Evolutionary conservation across 2,888 invertebrate genomes (phyloP).

Genomic region (Leptodirus hochenwartii): DNA sequence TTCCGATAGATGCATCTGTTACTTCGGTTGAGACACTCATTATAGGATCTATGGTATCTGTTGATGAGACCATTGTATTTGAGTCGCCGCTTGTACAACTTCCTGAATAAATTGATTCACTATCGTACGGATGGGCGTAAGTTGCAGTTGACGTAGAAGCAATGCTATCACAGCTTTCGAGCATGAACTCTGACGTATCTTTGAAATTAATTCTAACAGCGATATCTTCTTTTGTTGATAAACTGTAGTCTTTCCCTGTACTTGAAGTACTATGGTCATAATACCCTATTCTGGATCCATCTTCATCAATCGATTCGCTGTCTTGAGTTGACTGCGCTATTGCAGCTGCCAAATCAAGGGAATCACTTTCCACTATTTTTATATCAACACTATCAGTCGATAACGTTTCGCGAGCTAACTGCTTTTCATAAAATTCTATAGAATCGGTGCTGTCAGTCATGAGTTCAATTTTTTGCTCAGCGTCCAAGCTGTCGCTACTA

Average conservation of each 20-base stretch:
- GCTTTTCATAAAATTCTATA: conserved; percentile 30
- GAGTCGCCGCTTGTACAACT: conserved; percentile 71
- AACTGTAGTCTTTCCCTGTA: conserved; percentile 30
- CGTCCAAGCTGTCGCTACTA: conserved; percentile 50
- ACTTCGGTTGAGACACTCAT: conserved; percentile 26
- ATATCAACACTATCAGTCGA: conserved; percentile 39
- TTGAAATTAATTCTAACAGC: conserved; percentile 6
- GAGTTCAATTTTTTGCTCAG: conserved; percentile 32
- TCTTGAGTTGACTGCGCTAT: conserved; percentile 14
- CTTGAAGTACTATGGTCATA: conserved; percentile 30
- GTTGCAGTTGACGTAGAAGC: conserved; percentile 68
- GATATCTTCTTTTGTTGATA: conserved; percentile 24
- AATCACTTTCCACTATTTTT: conserved; percentile 31
- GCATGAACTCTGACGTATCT: conserved; percentile 30
- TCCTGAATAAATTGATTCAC: conserved; percentile 71
- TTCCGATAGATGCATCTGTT: conserved; percentile 26
- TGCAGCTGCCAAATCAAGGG: conserved; percentile 27
- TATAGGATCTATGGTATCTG: conserved; percentile 47
- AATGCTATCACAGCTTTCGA: conserved; percentile 53
- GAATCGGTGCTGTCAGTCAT: conserved; percentile 42
- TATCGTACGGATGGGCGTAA: conserved; percentile 50
- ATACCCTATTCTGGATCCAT: conserved; percentile 23
- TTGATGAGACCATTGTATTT: conserved; percentile 66
- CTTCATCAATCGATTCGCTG: conserved; percentile 31
- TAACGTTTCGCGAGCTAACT: conserved; percentile 18